Evolutionary conservation across 2,797 vertebrate species (phyloP).

Genomic region (Chiroxiphia lanceolata): DNA sequence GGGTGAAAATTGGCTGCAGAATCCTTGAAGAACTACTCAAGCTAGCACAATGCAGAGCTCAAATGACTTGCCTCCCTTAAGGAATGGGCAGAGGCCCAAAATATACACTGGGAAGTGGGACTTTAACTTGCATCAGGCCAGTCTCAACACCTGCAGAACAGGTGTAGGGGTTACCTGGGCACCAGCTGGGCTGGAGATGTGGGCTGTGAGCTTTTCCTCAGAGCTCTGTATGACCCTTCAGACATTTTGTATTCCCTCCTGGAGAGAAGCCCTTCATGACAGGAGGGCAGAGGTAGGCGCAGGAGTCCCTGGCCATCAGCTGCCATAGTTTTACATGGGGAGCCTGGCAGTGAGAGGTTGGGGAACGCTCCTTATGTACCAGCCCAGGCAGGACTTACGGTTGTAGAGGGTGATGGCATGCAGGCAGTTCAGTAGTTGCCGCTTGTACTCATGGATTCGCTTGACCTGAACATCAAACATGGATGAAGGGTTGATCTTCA

Average conservation of each 20-base stretch:
- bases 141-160: neutral
- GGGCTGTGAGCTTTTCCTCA: neutral
- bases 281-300: neutral
- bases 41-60: neutral
- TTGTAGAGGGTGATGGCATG: constrained; percentile 85
- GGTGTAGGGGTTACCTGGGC: neutral
- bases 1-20: neutral
- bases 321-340: neutral
- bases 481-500: constrained; percentile 84
- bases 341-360: neutral
- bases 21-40: neutral
- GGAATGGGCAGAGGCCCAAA: neutral
- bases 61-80: neutral
- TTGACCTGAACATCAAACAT: constrained; percentile 89
- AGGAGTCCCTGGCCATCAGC: neutral
- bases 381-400: constrained; percentile 71
- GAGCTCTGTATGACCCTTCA: neutral
- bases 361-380: neutral
- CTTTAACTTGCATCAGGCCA: neutral
- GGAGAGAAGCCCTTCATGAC: neutral
- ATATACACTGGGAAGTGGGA: neutral
- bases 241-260: neutral
- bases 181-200: neutral
- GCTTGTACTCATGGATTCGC: constrained; percentile 88
- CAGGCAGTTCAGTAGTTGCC: constrained; percentile 86